Conservation (phyloP, 2,113 vertebrate genomes). For the Sclerurus mexicanus region DNA sequence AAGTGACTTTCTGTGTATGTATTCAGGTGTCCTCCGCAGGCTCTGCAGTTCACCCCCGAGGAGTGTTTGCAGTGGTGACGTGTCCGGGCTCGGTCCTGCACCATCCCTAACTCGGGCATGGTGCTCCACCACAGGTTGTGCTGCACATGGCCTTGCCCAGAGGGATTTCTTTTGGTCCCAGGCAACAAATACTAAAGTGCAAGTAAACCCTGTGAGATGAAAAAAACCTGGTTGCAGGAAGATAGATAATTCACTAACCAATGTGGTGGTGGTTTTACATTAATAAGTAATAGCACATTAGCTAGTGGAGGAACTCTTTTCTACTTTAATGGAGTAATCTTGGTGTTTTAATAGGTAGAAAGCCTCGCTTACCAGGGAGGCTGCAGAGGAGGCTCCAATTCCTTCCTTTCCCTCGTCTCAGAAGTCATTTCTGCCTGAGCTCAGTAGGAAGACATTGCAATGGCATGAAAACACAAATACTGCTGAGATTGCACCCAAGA, state of each 20-base stretch:
- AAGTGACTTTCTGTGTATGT: neutral
- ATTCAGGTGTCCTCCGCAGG: neutral
- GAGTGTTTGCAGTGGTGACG: neutral
- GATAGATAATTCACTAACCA: neutral
- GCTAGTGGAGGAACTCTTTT: neutral
- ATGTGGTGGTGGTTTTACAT: neutral
- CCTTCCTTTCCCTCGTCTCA: neutral
- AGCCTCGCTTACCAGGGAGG: neutral
- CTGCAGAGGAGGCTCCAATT: neutral
- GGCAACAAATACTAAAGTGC: neutral
- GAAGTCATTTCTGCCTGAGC: neutral
- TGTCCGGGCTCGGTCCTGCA: neutral
- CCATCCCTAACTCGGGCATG: neutral
- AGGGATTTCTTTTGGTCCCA: neutral
- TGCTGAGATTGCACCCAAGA: neutral
- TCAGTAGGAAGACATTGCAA: neutral
- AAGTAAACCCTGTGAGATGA: neutral
- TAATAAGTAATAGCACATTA: constrained; percentile 43
- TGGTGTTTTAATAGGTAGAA: neutral
- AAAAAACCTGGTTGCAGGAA: neutral
- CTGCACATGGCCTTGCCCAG: neutral
- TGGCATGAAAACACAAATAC: neutral
- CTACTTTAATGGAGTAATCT: neutral
- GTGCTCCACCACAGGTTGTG: fast-evolving
- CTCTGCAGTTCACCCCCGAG: neutral